phyloP scores from a whole-genome alignment of 1,140 invertebrate species.

The Bombus affinis region DNA sequence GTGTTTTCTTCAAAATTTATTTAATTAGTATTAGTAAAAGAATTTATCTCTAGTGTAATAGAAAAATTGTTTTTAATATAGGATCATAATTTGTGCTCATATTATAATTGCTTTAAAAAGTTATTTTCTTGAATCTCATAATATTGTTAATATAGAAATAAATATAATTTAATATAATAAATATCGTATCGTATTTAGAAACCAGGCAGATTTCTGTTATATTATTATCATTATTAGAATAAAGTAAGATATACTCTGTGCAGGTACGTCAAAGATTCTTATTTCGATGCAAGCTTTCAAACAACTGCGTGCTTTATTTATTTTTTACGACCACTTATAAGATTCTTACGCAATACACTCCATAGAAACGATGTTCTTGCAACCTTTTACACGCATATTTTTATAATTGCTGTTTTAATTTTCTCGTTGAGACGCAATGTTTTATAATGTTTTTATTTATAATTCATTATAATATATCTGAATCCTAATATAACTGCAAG shows the following conservation, averaged over 20 bases:
- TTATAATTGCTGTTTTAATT: neutral
- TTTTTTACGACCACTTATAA: too few species aligned
- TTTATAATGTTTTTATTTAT: neutral
- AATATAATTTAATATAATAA: too few species aligned
- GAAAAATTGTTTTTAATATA: too few species aligned
- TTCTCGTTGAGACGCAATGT: neutral
- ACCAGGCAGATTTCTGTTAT: neutral
- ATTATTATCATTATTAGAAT: neutral
- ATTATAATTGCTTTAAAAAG: too few species aligned
- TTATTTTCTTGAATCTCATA: too few species aligned
- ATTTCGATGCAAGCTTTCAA: neutral
- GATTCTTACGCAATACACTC: neutral
- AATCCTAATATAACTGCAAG: neutral
- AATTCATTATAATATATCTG: neutral
- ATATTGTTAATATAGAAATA: too few species aligned
- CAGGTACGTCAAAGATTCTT: too few species aligned
- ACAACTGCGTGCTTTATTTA: neutral
- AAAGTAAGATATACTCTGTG: neutral
- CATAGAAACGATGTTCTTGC: neutral
- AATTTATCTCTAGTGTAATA: too few species aligned
- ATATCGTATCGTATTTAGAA: neutral
- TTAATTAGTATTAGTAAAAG: too few species aligned
- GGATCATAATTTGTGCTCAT: too few species aligned
- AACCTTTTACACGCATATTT: neutral
- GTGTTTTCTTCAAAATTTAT: too few species aligned